Conservation (phyloP, 2,113 vertebrate species). For the Tursiops truncatus region DNA sequence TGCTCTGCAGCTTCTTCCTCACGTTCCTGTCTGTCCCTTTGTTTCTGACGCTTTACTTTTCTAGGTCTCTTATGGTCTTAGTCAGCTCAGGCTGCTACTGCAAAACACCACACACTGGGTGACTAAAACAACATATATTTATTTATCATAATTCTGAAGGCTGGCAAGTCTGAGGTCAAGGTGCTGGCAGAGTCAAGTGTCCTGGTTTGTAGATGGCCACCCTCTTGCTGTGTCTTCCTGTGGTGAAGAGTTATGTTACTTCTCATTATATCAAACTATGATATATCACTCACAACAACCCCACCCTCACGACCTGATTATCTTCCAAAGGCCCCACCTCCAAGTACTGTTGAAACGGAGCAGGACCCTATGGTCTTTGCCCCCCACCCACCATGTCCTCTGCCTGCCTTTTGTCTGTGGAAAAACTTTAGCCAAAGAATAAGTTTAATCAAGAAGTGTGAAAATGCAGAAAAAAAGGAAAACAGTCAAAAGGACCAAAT, state of each 20-base stretch:
- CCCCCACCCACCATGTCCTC: too few relatives aligned
- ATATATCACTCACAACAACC: neutral
- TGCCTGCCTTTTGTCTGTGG: too few relatives aligned
- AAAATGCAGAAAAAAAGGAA: too few relatives aligned
- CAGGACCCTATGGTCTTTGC: too few relatives aligned
- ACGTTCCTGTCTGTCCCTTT: neutral
- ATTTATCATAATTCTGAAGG: neutral
- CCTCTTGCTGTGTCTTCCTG: neutral
- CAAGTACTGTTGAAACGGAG: neutral
- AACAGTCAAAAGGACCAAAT: too few relatives aligned
- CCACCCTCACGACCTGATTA: neutral
- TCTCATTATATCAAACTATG: neutral
- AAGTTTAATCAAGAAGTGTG: too few relatives aligned
- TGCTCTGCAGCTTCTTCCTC: neutral
- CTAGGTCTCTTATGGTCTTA: neutral
- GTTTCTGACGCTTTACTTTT: neutral
- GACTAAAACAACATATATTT: neutral
- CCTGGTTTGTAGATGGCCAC: neutral
- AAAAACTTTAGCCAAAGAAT: too few relatives aligned
- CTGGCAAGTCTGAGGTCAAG: neutral
- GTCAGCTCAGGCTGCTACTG: neutral
- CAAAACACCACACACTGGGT: neutral
- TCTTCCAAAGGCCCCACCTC: neutral
- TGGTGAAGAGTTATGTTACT: neutral
- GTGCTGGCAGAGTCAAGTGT: neutral